Base-by-base conservation (phyloP, 2,888 invertebrate species). In the Pristionchus fissidentatus region DNA sequence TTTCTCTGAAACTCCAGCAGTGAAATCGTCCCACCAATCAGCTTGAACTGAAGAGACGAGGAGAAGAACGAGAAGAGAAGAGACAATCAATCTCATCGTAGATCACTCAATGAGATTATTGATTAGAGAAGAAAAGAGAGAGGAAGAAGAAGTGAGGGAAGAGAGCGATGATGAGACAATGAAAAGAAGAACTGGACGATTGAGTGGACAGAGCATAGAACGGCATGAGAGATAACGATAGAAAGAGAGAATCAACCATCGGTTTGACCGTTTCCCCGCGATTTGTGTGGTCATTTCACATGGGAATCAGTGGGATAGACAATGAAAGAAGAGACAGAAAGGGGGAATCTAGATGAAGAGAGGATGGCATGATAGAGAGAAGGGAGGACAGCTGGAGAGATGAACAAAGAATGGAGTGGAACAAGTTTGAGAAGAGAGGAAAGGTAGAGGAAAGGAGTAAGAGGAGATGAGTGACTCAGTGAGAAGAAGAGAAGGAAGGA, bases 21-120 rank as follows among this genome's bases (percentile, higher is more conserved):
- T 86, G 73, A 88, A 85, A 41, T 85, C 85, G 79, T 89, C 89
- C 88, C 88, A 89, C 89, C 89, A 89, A 83, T 89, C 89, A 43
- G 89, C 89, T 38, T 84, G 78, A 10, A 84, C 86, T 29, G 84
- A 41, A 32, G 49, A 62, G 52, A 46, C 22, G 70, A 41, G 49
- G 26, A 46, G 43, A 35, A 70, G 49, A 38, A 82, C 41, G 38
- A 70, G 26, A 38, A 62, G 62, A 43, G 62, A 70, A 29, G 70
- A 29, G 29, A 60, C 13, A n/a, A 52, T 0, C n/a, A 35, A 35
- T 41, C n/a, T 78, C 55, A 49, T 78, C 35, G 35, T 35, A 78
- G 41, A 55, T 35, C 35, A 60, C 43, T 80, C 43, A 62, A 80
- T n/a, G 41, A 8, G n/a, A 80, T 49, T 19, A 57, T 35, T 79